These are phyloP conservation scores for Coelinius sp. DNA, from an alignment of 2,888 invertebrate species.

Conservation along the genomic window DNA sequence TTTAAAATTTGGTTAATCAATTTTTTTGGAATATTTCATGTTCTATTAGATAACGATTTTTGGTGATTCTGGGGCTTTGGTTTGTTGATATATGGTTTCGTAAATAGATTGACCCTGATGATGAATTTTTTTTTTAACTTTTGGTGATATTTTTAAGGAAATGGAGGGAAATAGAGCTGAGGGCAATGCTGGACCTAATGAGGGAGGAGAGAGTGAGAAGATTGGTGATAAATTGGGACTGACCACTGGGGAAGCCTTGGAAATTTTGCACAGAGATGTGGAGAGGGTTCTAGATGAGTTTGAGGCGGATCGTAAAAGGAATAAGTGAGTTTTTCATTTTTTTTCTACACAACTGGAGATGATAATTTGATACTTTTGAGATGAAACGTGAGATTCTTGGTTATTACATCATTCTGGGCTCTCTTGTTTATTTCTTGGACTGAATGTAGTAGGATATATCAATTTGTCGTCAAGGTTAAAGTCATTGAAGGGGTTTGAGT, in stretches of 20 bases:
- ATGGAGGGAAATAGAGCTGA: slow-evolving; percentile 57
- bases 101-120: slow-evolving; percentile 7
- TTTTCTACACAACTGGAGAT: no score
- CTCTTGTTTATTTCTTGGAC: background rate
- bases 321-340: slow-evolving; percentile 67
- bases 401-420: background rate
- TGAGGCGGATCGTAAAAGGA: slow-evolving; percentile 75
- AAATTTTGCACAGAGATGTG: slow-evolving; percentile 81
- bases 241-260: slow-evolving; percentile 79
- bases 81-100: background rate
- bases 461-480: background rate
- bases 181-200: slow-evolving; percentile 42
- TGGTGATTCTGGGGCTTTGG: background rate
- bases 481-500: background rate
- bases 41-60: slow-evolving; percentile 8
- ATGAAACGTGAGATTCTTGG: background rate
- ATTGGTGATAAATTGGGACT: slow-evolving; percentile 71
- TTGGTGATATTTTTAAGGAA: slow-evolving; percentile 37
- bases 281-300: slow-evolving; percentile 76
- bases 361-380: background rate
- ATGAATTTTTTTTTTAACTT: background rate
- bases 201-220: slow-evolving; percentile 47
- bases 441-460: background rate
- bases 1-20: no score
- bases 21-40: no score